Conservation (phyloP, 1,140 invertebrate species). For the Cylas formicarius region DNA sequence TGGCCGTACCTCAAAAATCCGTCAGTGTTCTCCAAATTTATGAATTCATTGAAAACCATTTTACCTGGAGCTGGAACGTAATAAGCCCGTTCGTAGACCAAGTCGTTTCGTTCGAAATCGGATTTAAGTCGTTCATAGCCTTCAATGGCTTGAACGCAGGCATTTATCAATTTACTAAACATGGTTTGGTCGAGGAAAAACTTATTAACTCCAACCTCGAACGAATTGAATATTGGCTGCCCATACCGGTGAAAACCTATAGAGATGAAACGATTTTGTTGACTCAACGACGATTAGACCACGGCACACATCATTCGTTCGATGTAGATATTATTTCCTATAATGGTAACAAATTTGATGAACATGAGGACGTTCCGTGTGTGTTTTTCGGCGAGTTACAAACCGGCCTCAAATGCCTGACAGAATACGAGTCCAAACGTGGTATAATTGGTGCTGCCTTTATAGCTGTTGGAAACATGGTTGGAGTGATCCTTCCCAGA, state of each 20-base stretch:
- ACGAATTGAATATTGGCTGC: conserved; percentile 37
- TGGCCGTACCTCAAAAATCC: conserved; percentile 28
- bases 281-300: conserved; percentile 44
- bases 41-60: conserved; percentile 23
- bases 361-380: conserved; percentile 43
- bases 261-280: conserved; percentile 46
- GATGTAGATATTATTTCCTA: conserved; percentile 46
- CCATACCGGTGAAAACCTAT: conserved; percentile 43
- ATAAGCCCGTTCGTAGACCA: conserved; percentile 14
- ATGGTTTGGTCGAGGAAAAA: conserved; percentile 35
- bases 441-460: conserved; percentile 23
- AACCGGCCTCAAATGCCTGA: conserved; percentile 40
- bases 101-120: conserved; percentile 39
- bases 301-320: conserved; percentile 39
- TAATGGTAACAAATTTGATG: conserved; percentile 43
- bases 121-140: conserved; percentile 43
- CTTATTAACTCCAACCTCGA: conserved; percentile 28
- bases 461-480: conserved; percentile 31
- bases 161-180: conserved; percentile 41
- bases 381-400: conserved; percentile 30
- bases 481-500: conserved; percentile 39
- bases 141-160: conserved; percentile 40
- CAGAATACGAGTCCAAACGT: conserved; percentile 11
- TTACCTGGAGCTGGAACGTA: conserved; percentile 21
- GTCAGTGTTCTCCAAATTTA: conserved; percentile 23